A percentile compares a stretch with the other conserved stretches of the same genome.
phyloP scores from a whole-genome alignment of 2,113 vertebrate species.

The Callaeas wilsoni region DNA sequence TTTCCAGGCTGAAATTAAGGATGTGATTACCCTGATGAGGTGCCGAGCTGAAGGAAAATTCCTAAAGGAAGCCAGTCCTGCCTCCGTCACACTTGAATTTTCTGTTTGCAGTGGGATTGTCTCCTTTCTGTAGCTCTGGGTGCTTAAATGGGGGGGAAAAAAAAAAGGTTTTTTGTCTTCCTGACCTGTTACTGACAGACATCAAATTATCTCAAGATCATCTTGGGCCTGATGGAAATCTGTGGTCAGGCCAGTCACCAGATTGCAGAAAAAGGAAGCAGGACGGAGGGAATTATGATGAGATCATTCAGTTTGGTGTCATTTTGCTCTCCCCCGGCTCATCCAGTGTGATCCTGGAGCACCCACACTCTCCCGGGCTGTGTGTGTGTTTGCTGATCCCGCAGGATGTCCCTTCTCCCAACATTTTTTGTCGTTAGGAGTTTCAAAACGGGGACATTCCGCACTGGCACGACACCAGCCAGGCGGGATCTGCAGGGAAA shows the following conservation, averaged over 20 bases:
- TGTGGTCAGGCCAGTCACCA: not conserved
- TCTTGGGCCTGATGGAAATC: not conserved
- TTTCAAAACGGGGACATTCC: not conserved
- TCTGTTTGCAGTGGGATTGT: not conserved
- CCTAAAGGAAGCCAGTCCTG: not conserved
- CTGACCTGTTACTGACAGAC: not conserved
- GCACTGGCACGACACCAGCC: not conserved
- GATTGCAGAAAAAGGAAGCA: not conserved
- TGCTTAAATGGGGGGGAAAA: not conserved
- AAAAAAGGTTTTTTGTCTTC: not conserved
- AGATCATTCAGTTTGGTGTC: not conserved
- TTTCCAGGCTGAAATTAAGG: slow-evolving; percentile 6
- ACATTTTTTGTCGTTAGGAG: rapidly evolving
- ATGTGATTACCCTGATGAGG: not conserved
- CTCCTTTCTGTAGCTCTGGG: not conserved
- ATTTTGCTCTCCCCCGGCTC: not conserved
- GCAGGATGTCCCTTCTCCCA: not conserved
- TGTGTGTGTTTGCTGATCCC: not conserved
- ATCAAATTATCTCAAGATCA: not conserved
- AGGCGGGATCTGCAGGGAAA: not conserved
- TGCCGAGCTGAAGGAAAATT: not conserved
- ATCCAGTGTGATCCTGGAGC: not conserved
- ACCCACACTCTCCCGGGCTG: not conserved
- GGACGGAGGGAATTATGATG: not conserved
- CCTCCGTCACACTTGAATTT: not conserved